Evolutionary conservation across 2,113 vertebrate genomes (phyloP).

Genomic region (Poeciliopsis occidentalis): DNA sequence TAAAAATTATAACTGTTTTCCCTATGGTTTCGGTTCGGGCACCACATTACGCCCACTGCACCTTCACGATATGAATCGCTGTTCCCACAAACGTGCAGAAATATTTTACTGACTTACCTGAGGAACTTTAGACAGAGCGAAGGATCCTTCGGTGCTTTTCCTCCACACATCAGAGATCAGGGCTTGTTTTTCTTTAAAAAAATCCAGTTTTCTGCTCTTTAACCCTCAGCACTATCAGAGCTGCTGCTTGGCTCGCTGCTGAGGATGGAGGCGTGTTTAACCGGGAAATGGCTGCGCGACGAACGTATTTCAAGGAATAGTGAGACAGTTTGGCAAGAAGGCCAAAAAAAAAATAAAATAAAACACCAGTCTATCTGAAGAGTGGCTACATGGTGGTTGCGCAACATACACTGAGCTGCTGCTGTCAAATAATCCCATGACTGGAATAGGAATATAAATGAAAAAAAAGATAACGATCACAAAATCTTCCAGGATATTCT

Average conservation of each 20-base stretch:
- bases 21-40: conserved; percentile 59
- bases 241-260: not conserved
- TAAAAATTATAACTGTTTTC: not conserved
- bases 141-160: not conserved
- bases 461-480: not conserved
- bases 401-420: not conserved
- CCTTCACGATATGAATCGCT: conserved; percentile 37
- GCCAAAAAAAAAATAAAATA: not conserved
- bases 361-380: not conserved
- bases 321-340: not conserved
- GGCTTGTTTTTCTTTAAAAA: not conserved
- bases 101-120: conserved; percentile 58
- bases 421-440: not conserved
- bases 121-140: not conserved
- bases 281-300: conserved; percentile 59
- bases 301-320: conserved; percentile 34
- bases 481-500: not conserved
- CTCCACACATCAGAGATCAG: not conserved
- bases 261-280: conserved; percentile 35
- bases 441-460: not conserved
- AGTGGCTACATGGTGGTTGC: not conserved
- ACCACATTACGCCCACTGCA: conserved; percentile 39
- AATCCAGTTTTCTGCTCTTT: not conserved
- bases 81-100: conserved; percentile 20
- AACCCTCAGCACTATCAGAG: accelerated